A percentile compares a stretch with the other conserved stretches of the same genome.
phyloP scores from a whole-genome alignment of 2,888 invertebrate species.

The Petrolisthes manimaculis region DNA sequence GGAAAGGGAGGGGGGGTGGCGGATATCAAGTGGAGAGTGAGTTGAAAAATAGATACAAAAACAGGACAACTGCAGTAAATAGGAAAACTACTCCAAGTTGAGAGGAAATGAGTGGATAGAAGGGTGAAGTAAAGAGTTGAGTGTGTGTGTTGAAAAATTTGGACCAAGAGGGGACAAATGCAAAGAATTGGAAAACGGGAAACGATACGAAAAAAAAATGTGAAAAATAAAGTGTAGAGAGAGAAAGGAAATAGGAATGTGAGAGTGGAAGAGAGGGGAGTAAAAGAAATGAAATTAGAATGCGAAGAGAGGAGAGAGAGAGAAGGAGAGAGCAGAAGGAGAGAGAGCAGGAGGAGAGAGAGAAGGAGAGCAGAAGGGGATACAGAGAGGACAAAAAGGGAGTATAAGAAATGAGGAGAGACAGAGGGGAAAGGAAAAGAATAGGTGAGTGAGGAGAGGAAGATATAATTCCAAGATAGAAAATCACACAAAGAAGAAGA shows the following conservation, averaged over 20 bases:
- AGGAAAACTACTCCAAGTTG: too few relatives aligned
- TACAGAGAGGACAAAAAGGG: slow-evolving; percentile 8
- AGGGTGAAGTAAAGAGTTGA: not conserved
- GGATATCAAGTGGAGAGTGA: not conserved
- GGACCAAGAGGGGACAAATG: too few relatives aligned
- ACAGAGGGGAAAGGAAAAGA: not conserved
- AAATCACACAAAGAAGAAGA: too few relatives aligned
- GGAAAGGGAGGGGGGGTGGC: not conserved
- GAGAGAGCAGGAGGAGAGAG: slow-evolving; percentile 1
- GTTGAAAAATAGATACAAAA: not conserved
- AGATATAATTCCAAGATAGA: too few relatives aligned
- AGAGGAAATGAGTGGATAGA: too few relatives aligned
- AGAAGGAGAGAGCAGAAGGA: not conserved
- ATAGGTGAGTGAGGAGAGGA: too few relatives aligned
- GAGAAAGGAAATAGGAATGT: too few relatives aligned
- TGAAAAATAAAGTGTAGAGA: not conserved
- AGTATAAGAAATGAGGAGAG: not conserved
- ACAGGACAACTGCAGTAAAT: too few relatives aligned
- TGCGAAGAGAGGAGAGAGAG: not conserved
- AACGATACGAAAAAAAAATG: not conserved
- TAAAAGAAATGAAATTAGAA: not conserved
- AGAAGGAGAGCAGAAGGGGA: slow-evolving; percentile 18
- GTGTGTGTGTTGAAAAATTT: not conserved
- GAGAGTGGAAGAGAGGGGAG: slow-evolving; percentile 2
- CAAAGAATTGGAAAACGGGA: not conserved